These are phyloP conservation scores for Electrophaes corylata DNA, from an alignment of 2,888 invertebrate genomes.

Conservation along the genomic window DNA sequence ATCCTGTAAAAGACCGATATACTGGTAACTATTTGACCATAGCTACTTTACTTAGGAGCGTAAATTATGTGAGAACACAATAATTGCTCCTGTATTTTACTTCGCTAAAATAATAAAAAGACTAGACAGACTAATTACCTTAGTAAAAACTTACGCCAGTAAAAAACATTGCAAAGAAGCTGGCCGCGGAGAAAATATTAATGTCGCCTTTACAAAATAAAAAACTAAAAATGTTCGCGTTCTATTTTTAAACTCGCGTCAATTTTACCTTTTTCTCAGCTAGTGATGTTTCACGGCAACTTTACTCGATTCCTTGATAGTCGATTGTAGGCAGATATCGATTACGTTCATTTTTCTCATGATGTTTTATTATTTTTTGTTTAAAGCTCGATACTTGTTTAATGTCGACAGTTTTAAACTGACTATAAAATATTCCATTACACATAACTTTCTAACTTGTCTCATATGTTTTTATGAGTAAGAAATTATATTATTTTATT, in stretches of 20 bases:
- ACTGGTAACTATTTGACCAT: too few species aligned
- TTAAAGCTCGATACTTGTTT: background rate
- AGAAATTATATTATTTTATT: too few species aligned
- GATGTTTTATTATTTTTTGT: constrained; percentile 13
- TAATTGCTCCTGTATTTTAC: background rate
- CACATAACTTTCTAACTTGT: background rate
- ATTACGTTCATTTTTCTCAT: constrained; percentile 19
- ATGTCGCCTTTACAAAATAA: constrained; percentile 17
- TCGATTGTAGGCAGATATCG: constrained; percentile 18
- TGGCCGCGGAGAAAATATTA: constrained; percentile 15
- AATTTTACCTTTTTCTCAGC: constrained; percentile 24
- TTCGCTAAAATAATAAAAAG: background rate
- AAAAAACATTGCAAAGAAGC: constrained; percentile 1
- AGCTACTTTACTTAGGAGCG: too few species aligned
- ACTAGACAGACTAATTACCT: background rate
- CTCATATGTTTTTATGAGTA: background rate
- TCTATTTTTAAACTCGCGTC: constrained; percentile 27
- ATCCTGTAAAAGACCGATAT: too few species aligned
- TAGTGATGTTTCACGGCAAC: constrained; percentile 9
- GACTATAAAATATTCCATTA: background rate
- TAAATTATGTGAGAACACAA: background rate
- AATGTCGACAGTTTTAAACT: background rate
- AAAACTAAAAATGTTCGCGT: constrained; percentile 10
- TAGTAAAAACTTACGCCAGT: background rate
- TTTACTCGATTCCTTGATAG: constrained; percentile 8